phyloP scores from a whole-genome alignment of 2,113 vertebrate species.

The Pygoscelis adeliae region DNA sequence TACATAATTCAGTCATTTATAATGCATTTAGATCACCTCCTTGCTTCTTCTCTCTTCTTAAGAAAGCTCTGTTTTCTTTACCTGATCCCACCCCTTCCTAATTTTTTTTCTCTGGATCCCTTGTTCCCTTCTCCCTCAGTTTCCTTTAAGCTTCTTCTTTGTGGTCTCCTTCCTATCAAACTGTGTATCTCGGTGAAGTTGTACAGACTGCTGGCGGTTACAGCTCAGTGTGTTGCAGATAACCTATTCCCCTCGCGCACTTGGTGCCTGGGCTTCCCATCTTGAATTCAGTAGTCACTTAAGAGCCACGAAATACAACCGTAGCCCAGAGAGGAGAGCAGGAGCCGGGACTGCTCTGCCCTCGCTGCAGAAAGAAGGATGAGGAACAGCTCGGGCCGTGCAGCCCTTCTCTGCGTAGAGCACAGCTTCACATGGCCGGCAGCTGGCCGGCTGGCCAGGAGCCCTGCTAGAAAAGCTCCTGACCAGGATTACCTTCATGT shows the following conservation, averaged over 20 bases:
- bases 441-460: accelerated
- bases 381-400: background rate
- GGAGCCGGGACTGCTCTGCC: background rate
- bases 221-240: accelerated
- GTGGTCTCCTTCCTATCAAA: background rate
- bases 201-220: background rate
- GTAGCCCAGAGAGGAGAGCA: background rate
- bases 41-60: background rate
- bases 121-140: background rate
- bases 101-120: background rate
- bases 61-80: background rate
- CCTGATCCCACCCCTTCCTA: background rate
- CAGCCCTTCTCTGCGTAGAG: background rate
- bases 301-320: background rate
- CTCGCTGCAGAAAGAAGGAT: background rate
- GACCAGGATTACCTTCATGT: background rate
- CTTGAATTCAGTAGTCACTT: background rate
- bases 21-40: background rate
- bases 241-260: background rate
- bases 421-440: accelerated
- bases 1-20: background rate
- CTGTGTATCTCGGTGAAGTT: background rate
- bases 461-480: background rate
- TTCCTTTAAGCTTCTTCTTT: background rate
- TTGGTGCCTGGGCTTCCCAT: background rate